Percentiles rank a stretch among this genome's conserved stretches.
Evolutionary conservation across 2,888 invertebrate genomes (phyloP).

Genomic region (Nomada flava): DNA sequence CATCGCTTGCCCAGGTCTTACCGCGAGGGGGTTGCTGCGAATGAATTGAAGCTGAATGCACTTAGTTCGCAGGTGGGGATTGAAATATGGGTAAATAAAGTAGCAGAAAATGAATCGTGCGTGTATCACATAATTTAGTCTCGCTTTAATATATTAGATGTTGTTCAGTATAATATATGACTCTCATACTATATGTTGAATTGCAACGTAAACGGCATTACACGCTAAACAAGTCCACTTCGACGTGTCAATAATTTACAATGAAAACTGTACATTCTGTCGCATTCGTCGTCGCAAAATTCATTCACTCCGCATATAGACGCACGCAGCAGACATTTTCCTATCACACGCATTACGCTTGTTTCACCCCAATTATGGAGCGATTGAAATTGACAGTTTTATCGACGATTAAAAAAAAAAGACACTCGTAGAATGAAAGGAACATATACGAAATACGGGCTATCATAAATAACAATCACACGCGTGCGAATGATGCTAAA

Average conservation of each 20-base stretch:
- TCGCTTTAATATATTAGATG: conserved; percentile 79
- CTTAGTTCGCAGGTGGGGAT: neutral
- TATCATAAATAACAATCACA: conserved; percentile 71
- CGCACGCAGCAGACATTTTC: conserved; percentile 14
- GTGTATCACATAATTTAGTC: conserved; percentile 75
- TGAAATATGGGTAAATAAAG: neutral
- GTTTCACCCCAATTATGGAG: conserved; percentile 9
- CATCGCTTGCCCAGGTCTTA: no score
- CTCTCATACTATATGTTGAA: conserved; percentile 72
- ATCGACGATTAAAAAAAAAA: conserved; percentile 42
- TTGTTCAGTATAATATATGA: conserved; percentile 76
- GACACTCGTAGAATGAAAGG: conserved; percentile 65
- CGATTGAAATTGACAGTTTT: conserved; percentile 29
- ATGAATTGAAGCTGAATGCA: neutral
- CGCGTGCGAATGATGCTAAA: conserved; percentile 53
- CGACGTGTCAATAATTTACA: conserved; percentile 74
- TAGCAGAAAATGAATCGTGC: conserved; percentile 9
- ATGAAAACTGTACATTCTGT: conserved; percentile 65
- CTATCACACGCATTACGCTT: conserved; percentile 60
- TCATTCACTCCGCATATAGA: conserved; percentile 39
- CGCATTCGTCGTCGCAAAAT: conserved; percentile 29
- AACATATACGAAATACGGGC: conserved; percentile 69
- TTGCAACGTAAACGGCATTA: conserved; percentile 68
- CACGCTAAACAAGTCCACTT: conserved; percentile 52
- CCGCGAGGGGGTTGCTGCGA: no score